phyloP scores from a whole-genome alignment of 2,888 invertebrate species.

The Lamellibrachia columna region DNA sequence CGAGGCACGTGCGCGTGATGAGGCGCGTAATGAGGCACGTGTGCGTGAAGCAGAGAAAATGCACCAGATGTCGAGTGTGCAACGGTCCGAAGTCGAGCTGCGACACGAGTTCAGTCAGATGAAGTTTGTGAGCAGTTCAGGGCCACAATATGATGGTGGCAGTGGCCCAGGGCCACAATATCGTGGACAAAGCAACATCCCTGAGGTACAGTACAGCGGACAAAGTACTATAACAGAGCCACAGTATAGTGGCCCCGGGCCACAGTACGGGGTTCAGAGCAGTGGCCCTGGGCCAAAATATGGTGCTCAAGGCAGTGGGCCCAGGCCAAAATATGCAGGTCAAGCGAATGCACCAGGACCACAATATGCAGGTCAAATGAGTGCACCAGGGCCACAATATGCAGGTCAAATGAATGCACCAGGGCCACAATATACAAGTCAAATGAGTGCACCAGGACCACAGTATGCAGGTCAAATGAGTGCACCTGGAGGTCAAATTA shows the following conservation, averaged over 20 bases:
- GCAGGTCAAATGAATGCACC: background rate
- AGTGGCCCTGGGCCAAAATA: slow-evolving; percentile 16
- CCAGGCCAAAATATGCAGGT: background rate
- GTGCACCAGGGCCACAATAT: background rate
- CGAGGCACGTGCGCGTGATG: background rate
- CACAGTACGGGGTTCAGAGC: background rate
- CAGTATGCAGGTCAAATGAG: background rate
- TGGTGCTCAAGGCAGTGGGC: background rate
- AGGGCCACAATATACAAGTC: background rate
- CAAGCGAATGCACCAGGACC: background rate
- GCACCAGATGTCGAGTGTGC: background rate
- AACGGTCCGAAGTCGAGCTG: slow-evolving; percentile 25
- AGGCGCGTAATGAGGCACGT: background rate
- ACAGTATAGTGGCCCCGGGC: background rate
- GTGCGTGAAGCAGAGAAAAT: slow-evolving; percentile 21
- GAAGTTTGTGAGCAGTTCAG: background rate
- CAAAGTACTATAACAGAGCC: background rate
- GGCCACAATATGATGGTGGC: background rate
- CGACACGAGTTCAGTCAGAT: slow-evolving; percentile 25
- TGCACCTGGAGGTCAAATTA: background rate
- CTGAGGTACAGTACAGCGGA: background rate
- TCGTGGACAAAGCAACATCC: background rate
- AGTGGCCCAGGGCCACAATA: background rate
- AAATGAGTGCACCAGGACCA: background rate
- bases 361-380: background rate